phyloP scores from a whole-genome alignment of 2,797 vertebrate species.

The Myioborus melanocephalus region DNA sequence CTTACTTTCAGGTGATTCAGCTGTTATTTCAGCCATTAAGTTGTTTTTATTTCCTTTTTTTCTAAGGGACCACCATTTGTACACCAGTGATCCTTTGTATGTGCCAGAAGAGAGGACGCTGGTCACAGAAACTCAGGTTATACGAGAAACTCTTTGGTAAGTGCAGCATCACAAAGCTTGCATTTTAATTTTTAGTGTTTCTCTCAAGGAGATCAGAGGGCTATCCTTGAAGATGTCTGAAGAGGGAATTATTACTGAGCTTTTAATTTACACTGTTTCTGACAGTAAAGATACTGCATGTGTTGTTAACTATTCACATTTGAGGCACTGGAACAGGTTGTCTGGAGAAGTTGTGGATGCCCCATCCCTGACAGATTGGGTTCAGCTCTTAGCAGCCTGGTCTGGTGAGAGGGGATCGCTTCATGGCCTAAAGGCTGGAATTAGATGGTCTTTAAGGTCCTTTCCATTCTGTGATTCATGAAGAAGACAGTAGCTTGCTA shows the following conservation, averaged over 20 bases:
- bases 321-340: not conserved
- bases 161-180: constrained; percentile 10
- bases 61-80: constrained; percentile 93
- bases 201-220: not conserved
- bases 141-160: constrained; percentile 95
- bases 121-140: constrained; percentile 94
- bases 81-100: constrained; percentile 90
- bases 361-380: not conserved
- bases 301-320: not conserved
- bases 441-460: not conserved
- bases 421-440: not conserved
- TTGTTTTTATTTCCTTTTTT: not conserved
- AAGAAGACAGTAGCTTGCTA: not conserved
- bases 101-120: constrained; percentile 89
- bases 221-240: not conserved
- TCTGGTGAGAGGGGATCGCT: not conserved
- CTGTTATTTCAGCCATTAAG: not conserved
- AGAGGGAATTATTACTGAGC: not conserved
- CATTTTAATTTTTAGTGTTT: not conserved
- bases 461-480: not conserved
- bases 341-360: not conserved
- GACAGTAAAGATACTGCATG: not conserved
- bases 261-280: not conserved
- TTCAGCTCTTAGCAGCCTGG: not conserved
- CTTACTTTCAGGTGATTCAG: not conserved